Evolutionary conservation across 2,797 vertebrate genomes (phyloP).

Genomic region (Emys orbicularis): DNA sequence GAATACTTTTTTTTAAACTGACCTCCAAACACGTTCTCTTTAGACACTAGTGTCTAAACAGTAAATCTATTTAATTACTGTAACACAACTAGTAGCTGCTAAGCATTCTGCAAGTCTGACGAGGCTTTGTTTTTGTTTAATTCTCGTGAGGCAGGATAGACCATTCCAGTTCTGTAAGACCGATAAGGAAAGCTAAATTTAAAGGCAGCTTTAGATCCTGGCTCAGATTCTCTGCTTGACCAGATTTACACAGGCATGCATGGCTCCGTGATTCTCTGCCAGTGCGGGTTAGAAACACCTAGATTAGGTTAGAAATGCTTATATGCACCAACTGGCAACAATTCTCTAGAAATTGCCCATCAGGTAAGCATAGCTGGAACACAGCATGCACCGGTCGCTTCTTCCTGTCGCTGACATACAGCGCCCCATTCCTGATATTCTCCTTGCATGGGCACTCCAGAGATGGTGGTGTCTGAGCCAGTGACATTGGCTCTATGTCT

Average conservation of each 20-base stretch:
- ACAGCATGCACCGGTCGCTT: neutral
- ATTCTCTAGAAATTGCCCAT: neutral
- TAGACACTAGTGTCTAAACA: slow-evolving; percentile 63
- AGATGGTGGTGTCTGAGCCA: neutral
- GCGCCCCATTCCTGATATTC: neutral
- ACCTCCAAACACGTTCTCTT: slow-evolving; percentile 2
- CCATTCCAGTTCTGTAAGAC: slow-evolving; percentile 30
- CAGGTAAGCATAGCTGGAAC: neutral
- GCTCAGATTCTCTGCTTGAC: slow-evolving; percentile 17
- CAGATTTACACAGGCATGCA: neutral
- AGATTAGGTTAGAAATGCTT: neutral
- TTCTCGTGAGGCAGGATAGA: slow-evolving; percentile 56
- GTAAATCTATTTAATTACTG: slow-evolving; percentile 60
- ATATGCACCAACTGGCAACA: neutral
- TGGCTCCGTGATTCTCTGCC: neutral
- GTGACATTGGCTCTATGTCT: neutral
- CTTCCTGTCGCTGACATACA: neutral
- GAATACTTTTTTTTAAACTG: slow-evolving; percentile 50
- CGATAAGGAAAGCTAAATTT: slow-evolving; percentile 57
- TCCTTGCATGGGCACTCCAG: neutral
- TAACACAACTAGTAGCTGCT: slow-evolving; percentile 68
- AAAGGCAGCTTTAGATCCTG: slow-evolving; percentile 48
- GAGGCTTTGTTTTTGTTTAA: slow-evolving; percentile 67
- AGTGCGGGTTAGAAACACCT: neutral
- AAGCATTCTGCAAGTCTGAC: slow-evolving; percentile 41